Conservation (phyloP, 1,140 invertebrate genomes). For the Hirudo medicinalis region DNA sequence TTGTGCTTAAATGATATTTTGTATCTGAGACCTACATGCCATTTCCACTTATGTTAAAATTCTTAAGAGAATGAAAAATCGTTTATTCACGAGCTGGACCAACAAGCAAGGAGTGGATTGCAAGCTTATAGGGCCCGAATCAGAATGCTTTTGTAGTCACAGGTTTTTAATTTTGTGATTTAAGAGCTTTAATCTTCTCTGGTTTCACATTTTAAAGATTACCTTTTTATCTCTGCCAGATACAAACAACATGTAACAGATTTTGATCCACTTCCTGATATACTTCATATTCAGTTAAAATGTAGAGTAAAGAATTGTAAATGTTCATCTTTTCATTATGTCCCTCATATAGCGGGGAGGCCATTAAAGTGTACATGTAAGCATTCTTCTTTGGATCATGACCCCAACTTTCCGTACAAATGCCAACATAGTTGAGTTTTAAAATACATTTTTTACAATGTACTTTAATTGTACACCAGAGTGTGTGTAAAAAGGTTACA, state of each 20-base stretch:
- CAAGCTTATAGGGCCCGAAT: conserved; percentile 42
- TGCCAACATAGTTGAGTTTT: conserved; percentile 24
- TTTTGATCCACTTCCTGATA: conserved; percentile 34
- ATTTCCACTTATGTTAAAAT: conserved; percentile 15
- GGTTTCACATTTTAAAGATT: neutral
- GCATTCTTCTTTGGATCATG: conserved; percentile 37
- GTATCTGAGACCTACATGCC: neutral
- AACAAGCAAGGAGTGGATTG: conserved; percentile 41
- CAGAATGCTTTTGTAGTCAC: conserved; percentile 41
- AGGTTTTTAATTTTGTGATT: conserved; percentile 27
- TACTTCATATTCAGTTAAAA: conserved; percentile 34
- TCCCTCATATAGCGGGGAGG: conserved; percentile 37
- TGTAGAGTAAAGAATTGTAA: conserved; percentile 37
- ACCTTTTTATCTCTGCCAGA: conserved; percentile 25
- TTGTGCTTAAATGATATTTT: conserved; percentile 4
- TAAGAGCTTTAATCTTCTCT: neutral
- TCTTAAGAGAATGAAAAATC: conserved; percentile 38
- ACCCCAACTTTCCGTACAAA: conserved; percentile 29
- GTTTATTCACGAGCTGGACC: conserved; percentile 37
- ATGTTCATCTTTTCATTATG: conserved; percentile 37
- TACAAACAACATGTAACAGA: conserved; percentile 41
- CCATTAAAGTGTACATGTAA: conserved; percentile 39
- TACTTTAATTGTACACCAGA: no score
- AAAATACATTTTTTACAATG: neutral
- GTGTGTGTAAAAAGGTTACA: no score